These are phyloP conservation scores for Drosophila trapezifrons DNA, from an alignment of 1,140 invertebrate genomes.

Conservation along the genomic window DNA sequence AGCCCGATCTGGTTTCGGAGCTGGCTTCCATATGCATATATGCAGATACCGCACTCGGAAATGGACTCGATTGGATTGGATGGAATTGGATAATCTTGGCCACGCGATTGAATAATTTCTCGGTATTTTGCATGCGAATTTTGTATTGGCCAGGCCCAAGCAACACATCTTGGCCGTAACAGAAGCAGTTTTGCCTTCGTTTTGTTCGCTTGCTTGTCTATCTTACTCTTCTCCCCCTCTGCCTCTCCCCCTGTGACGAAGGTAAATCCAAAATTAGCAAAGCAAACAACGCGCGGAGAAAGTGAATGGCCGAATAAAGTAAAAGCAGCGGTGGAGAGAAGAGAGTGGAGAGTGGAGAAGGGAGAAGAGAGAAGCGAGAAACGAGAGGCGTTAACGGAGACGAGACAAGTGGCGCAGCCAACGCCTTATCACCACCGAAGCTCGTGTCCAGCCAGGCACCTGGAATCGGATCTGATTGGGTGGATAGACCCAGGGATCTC, in stretches of 20 bases:
- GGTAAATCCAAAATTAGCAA: conserved; percentile 72
- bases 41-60: conserved; percentile 11
- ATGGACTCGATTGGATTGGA: conserved; percentile 39
- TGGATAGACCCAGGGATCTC: not conserved
- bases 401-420: conserved; percentile 66
- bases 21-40: not conserved
- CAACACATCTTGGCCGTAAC: conserved; percentile 9
- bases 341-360: conserved; percentile 1
- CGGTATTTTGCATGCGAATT: conserved; percentile 65
- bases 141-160: conserved; percentile 14
- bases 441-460: not conserved
- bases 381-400: conserved; percentile 5
- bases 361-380: not conserved
- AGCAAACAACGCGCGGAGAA: conserved; percentile 75
- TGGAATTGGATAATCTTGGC: conserved; percentile 55
- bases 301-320: conserved; percentile 77
- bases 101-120: conserved; percentile 66
- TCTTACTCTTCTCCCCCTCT: conserved; percentile 58
- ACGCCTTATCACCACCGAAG: conserved; percentile 48
- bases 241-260: conserved; percentile 31
- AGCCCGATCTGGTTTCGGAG: conserved; percentile 12
- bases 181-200: conserved; percentile 27
- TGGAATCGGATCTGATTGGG: not conserved
- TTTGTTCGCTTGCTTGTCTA: conserved; percentile 44
- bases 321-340: conserved; percentile 58